These are phyloP conservation scores for Trachelus stipa DNA, from an alignment of 2,888 invertebrate species.

Conservation along the genomic window DNA sequence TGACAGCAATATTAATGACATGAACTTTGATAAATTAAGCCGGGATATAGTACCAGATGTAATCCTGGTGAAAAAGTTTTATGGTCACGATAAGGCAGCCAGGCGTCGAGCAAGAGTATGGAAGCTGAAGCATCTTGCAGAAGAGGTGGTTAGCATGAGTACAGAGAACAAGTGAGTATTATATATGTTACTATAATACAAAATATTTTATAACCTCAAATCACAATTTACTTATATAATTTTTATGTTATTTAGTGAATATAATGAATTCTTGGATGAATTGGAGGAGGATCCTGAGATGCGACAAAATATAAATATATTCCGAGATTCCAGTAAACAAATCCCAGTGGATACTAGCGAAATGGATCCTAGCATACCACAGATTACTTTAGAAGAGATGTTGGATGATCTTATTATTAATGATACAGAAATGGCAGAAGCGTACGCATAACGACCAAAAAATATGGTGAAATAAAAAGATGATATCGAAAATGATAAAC, in stretches of 20 bases:
- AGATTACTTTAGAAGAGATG: slow-evolving; percentile 92
- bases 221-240: slow-evolving; percentile 19
- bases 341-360: slow-evolving; percentile 72
- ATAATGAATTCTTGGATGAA: slow-evolving; percentile 96
- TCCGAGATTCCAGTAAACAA: slow-evolving; percentile 73
- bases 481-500: not conserved
- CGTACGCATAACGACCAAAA: slow-evolving; percentile 24
- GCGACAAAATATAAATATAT: slow-evolving; percentile 94
- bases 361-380: slow-evolving; percentile 76
- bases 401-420: slow-evolving; percentile 88
- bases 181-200: not conserved
- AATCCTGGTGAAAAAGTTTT: slow-evolving; percentile 93
- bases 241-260: slow-evolving; percentile 76
- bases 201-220: slow-evolving; percentile 5
- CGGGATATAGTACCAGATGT: slow-evolving; percentile 84
- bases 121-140: slow-evolving; percentile 90
- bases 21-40: slow-evolving; percentile 85
- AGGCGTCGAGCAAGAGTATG: slow-evolving; percentile 84
- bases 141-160: slow-evolving; percentile 74
- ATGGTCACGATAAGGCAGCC: slow-evolving; percentile 75
- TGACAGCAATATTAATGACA: slow-evolving; percentile 93
- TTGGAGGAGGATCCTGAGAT: slow-evolving; percentile 93
- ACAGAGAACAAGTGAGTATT: slow-evolving; percentile 72
- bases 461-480: not conserved
- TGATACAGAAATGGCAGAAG: slow-evolving; percentile 81